Evolutionary conservation across 2,888 invertebrate genomes (phyloP).

Genomic region (Priocnemis perturbator): DNA sequence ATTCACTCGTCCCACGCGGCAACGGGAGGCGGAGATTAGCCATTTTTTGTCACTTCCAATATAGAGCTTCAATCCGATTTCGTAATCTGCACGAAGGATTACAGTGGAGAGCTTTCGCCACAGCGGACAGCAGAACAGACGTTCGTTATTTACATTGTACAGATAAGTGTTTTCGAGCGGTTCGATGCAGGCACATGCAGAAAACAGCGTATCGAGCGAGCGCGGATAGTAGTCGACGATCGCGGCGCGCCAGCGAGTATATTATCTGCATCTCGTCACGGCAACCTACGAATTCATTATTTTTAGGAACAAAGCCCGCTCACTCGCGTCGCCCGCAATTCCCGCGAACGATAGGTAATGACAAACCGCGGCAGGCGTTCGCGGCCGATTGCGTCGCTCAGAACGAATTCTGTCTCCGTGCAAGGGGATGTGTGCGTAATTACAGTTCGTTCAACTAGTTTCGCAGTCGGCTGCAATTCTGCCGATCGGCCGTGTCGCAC

Average conservation of each 20-base stretch:
- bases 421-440: constrained; percentile 43
- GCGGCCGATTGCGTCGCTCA: constrained; percentile 34
- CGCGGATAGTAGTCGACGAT: too few relatives aligned
- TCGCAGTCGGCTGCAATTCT: constrained; percentile 47
- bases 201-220: too few relatives aligned
- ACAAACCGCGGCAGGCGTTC: constrained; percentile 31
- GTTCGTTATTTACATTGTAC: too few relatives aligned
- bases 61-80: neutral
- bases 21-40: too few relatives aligned
- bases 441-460: constrained; percentile 57
- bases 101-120: too few relatives aligned
- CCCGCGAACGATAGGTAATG: constrained; percentile 34
- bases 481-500: constrained; percentile 42
- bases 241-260: too few relatives aligned
- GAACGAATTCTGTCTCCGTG: constrained; percentile 22
- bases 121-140: too few relatives aligned
- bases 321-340: constrained; percentile 18
- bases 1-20: too few relatives aligned
- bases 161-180: too few relatives aligned
- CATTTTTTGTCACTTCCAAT: too few relatives aligned
- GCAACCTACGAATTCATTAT: constrained; percentile 39
- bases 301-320: constrained; percentile 27
- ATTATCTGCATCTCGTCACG: too few relatives aligned
- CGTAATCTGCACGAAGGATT: neutral
- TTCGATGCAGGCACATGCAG: too few relatives aligned